Evolutionary conservation across 92 coral and sea anemone genomes (phyloP).

Genomic region (Zoanthus gigantus): DNA sequence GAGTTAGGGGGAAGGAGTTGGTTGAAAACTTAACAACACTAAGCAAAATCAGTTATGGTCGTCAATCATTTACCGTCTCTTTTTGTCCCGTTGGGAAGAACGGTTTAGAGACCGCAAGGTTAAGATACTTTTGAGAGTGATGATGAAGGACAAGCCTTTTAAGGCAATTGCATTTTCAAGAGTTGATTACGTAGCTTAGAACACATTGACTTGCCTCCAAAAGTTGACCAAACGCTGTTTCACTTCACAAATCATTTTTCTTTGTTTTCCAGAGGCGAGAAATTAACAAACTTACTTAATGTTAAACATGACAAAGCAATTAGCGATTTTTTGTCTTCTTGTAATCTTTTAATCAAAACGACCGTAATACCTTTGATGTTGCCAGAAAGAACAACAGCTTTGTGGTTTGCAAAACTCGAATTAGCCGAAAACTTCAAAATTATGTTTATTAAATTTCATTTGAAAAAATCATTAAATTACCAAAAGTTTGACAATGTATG

Average conservation of each 20-base stretch:
- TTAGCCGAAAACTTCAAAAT: not conserved
- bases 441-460: conserved; percentile 20
- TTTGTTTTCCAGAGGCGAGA: conserved; percentile 1
- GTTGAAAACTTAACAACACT: conserved; percentile 5
- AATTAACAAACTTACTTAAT: not conserved
- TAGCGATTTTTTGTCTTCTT: not conserved
- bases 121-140: conserved; percentile 45
- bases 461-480: conserved; percentile 22
- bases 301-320: conserved; percentile 11
- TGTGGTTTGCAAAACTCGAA: not conserved
- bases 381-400: conserved; percentile 12
- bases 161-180: conserved; percentile 46
- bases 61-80: conserved; percentile 1
- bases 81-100: not conserved
- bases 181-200: conserved; percentile 35
- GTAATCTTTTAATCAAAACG: not conserved
- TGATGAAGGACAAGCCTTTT: conserved; percentile 42
- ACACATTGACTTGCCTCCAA: conserved; percentile 1
- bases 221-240: conserved; percentile 7
- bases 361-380: conserved; percentile 1
- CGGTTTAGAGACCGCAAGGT: conserved; percentile 29
- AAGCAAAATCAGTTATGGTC: not conserved
- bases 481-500: conserved; percentile 61
- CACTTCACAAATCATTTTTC: not conserved
- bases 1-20: not conserved